phyloP scores from a whole-genome alignment of 2,113 vertebrate species.

The Chlamydotis undulata region DNA sequence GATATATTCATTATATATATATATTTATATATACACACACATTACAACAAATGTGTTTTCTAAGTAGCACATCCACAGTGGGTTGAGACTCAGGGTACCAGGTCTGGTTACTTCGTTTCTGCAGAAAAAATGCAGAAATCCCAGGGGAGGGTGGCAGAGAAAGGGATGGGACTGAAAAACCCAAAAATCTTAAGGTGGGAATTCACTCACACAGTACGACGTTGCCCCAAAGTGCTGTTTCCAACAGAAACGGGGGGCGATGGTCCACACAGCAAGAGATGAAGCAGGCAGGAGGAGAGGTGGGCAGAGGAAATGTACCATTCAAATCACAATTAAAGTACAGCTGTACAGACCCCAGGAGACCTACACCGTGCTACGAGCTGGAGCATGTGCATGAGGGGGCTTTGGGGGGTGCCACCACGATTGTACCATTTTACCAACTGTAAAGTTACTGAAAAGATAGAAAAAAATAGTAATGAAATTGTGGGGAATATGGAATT shows the following conservation, averaged over 20 bases:
- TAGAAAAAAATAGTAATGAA: too few relatives aligned
- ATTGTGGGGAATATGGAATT: neutral
- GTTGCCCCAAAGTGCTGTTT: slow-evolving; percentile 70
- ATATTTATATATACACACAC: slow-evolving; percentile 78
- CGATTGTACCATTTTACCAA: slow-evolving; percentile 73
- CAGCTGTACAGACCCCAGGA: slow-evolving; percentile 60
- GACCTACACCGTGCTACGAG: neutral
- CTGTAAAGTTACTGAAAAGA: neutral
- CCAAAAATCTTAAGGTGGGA: neutral
- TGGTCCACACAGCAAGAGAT: slow-evolving; percentile 63
- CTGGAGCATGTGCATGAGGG: neutral
- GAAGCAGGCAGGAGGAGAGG: slow-evolving; percentile 60
- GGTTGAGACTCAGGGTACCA: slow-evolving; percentile 80
- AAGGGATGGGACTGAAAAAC: neutral
- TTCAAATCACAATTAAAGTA: slow-evolving; percentile 72
- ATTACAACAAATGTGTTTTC: slow-evolving; percentile 84
- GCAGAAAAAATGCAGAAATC: slow-evolving; percentile 83
- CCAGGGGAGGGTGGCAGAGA: neutral
- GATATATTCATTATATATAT: slow-evolving; percentile 87
- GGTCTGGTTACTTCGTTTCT: slow-evolving; percentile 80
- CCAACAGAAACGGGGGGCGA: neutral
- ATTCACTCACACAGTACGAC: slow-evolving; percentile 77
- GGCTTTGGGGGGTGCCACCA: neutral
- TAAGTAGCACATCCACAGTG: slow-evolving; percentile 81
- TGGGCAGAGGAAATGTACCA: slow-evolving; percentile 79